These are phyloP conservation scores for Hippocampus kuda DNA, from an alignment of 2,797 vertebrate genomes.

Conservation along the genomic window DNA sequence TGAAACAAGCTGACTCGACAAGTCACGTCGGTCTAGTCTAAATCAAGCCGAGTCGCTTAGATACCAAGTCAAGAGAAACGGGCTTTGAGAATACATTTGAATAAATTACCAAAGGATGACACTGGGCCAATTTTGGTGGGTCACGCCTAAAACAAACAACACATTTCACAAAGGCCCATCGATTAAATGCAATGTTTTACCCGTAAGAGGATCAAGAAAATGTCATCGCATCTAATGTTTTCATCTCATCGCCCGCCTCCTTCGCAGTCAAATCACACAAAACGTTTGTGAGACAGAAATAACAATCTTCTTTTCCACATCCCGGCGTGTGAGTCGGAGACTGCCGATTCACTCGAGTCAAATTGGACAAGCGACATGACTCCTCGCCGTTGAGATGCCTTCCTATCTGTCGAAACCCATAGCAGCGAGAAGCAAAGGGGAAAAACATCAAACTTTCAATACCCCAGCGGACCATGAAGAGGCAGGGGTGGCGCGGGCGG, in stretches of 20 bases:
- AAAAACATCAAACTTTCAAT: conserved; percentile 51
- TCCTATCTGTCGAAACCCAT: conserved; percentile 40
- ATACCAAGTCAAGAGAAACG: too few relatives aligned
- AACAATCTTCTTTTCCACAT: conserved; percentile 3
- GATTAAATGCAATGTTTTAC: neutral
- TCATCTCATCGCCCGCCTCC: neutral
- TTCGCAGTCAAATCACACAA: neutral
- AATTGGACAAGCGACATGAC: conserved; percentile 13
- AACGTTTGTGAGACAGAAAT: neutral
- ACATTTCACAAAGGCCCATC: neutral
- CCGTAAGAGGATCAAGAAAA: neutral
- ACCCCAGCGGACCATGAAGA: conserved; percentile 39
- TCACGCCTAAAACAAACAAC: neutral
- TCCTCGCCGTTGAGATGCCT: conserved; percentile 29
- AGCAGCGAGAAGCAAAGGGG: conserved; percentile 20
- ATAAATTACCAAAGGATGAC: too few relatives aligned
- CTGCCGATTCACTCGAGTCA: neutral
- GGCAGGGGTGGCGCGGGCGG: neutral
- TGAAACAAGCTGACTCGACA: too few relatives aligned
- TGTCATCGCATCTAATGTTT: neutral
- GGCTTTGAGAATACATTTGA: too few relatives aligned
- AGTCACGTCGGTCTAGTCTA: too few relatives aligned
- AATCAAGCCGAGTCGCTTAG: too few relatives aligned
- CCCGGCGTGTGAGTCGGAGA: conserved; percentile 6
- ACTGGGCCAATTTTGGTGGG: neutral